Base-by-base conservation (phyloP, 2,888 invertebrate species). In the Pollenia labialis region DNA sequence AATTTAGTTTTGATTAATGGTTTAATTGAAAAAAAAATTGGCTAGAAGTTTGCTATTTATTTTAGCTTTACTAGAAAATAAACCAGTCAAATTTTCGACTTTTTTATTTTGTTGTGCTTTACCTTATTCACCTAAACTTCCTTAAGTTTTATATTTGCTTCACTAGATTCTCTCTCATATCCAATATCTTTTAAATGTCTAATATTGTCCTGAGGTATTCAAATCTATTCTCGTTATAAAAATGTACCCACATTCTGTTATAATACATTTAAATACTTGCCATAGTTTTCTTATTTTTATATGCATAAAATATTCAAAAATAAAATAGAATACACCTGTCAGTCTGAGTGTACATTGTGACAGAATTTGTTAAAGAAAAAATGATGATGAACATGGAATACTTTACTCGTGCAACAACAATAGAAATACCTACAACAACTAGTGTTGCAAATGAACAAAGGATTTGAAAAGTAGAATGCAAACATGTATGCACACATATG, bases 391-490 rank as follows among this genome's bases (percentile, higher is more conserved):
- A 62, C 32, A 52, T 71, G 72, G 44, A 58, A 58, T 46, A 23
- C 14, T 50, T 11, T 23, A 23, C 11, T 48, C 1, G 16, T 7
- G 68, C 32, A 68, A 50, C 74, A 60, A 50, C 40, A 10, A 81
- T 14, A 72, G 7, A 11, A 52, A 54, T 2, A 64, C 11, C 14
- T 40, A 40, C 60, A 60, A 12, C 52, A 12, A 18, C 46, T 44
- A 14, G 42, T 81, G 1, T 50, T 56, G 32, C 16, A 18, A 62
- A 54, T 50, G 46, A 72, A 83, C 77, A 83, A 83, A 64, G 48
- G 76, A 74, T 58, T 66, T 8, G 50, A 74, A 74, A 74, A 71
- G 71, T 54, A 48, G 50, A 83, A 72, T 52, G 44, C 54, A 60
- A 32, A 32, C 32, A 69, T 48, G n/a, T n/a, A n/a, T n/a, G 75